phyloP scores from a whole-genome alignment of 2,888 invertebrate genomes.

The Allygus modestus region DNA sequence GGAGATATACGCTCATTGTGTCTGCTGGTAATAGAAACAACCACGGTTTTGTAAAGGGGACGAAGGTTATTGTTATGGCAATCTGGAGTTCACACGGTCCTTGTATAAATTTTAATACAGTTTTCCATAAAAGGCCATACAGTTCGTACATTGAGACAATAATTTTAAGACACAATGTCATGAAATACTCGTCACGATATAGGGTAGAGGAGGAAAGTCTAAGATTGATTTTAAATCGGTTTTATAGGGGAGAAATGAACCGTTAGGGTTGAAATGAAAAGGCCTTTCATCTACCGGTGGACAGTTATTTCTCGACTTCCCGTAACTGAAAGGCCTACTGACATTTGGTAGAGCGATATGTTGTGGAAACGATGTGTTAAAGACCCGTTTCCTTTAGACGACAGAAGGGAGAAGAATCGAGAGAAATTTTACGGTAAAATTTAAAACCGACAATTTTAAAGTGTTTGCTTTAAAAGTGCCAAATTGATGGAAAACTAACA shows the following conservation, averaged over 20 bases:
- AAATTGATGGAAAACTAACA: no score
- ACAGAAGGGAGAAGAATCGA: no score
- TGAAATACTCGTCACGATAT: background rate
- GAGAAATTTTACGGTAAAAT: no score
- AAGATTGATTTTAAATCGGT: background rate
- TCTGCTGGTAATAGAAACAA: background rate
- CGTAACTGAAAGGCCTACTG: constrained; percentile 6
- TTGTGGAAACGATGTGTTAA: background rate
- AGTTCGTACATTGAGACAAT: no score
- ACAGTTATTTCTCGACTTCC: constrained; percentile 40
- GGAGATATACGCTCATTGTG: constrained; percentile 26
- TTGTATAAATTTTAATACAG: no score
- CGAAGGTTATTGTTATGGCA: background rate
- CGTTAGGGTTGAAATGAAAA: constrained; percentile 16
- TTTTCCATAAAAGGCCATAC: no score
- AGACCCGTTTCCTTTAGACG: background rate
- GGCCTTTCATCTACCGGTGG: constrained; percentile 1
- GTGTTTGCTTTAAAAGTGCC: no score
- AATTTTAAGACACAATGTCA: no score
- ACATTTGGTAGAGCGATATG: background rate
- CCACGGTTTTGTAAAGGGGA: background rate
- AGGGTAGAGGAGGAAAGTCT: background rate
- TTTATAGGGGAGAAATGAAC: constrained; percentile 20
- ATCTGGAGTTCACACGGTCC: no score
- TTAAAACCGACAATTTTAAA: no score